Evolutionary conservation across 2,113 vertebrate species (phyloP).

Genomic region (Cebus imitator): DNA sequence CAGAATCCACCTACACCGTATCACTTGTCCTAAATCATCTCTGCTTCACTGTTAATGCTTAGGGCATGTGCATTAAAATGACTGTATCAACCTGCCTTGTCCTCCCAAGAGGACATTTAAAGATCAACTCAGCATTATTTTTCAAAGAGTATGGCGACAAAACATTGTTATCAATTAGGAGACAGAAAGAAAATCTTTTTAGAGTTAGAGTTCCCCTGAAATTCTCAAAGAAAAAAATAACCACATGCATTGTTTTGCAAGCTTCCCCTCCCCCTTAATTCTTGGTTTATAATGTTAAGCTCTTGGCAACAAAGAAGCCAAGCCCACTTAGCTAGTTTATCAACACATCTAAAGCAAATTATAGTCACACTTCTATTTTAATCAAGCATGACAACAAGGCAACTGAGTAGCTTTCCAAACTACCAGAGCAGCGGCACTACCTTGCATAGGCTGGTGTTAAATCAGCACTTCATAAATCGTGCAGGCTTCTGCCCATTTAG

Average conservation of each 20-base stretch:
- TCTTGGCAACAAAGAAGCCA: constrained; percentile 53
- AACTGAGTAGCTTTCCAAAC: constrained; percentile 48
- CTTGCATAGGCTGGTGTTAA: neutral
- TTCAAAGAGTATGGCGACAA: constrained; percentile 44
- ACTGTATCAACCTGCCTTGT: neutral
- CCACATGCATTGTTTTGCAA: constrained; percentile 68
- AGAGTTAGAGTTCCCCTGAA: constrained; percentile 33
- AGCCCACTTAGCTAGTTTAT: neutral
- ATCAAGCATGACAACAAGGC: constrained; percentile 58
- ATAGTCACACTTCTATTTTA: constrained; percentile 47
- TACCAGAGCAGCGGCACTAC: constrained; percentile 42
- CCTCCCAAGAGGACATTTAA: constrained; percentile 33
- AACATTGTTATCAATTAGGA: constrained; percentile 48
- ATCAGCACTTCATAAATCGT: constrained; percentile 39
- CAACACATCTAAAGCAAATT: constrained; percentile 20
- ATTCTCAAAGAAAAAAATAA: constrained; percentile 31
- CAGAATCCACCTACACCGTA: constrained; percentile 16
- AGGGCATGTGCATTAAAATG: constrained; percentile 15
- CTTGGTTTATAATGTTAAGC: neutral
- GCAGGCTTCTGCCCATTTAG: constrained; percentile 55
- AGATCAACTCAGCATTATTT: constrained; percentile 41
- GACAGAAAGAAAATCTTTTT: constrained; percentile 21
- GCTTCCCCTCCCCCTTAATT: constrained; percentile 13
- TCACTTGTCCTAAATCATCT: constrained; percentile 41
- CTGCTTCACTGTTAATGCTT: neutral